phyloP scores from a whole-genome alignment of 2,113 vertebrate genomes.

The Gymnocephalus cernua region DNA sequence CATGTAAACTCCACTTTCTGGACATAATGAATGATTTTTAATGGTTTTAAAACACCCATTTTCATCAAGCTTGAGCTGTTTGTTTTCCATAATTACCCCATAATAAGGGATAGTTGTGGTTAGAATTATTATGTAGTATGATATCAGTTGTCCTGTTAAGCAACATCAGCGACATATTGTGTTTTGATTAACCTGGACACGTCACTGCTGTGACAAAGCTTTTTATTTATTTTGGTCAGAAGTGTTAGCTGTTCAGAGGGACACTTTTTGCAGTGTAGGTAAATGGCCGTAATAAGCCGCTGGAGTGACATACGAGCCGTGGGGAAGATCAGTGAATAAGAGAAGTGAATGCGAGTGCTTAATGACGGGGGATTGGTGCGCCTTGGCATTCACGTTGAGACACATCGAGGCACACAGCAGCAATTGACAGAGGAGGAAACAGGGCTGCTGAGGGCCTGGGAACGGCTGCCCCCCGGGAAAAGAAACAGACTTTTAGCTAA shows the following conservation, averaged over 20 bases:
- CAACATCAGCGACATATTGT: too few relatives aligned
- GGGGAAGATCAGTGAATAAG: constrained; percentile 50
- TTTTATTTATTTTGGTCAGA: background rate
- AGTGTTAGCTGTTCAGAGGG: background rate
- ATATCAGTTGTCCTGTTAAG: too few relatives aligned
- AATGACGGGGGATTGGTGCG: constrained; percentile 34
- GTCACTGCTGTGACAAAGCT: background rate
- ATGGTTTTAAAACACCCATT: too few relatives aligned
- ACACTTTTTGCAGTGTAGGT: constrained; percentile 58
- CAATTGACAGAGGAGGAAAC: constrained; percentile 33
- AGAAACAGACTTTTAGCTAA: background rate
- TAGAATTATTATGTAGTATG: too few relatives aligned
- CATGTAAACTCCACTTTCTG: too few relatives aligned
- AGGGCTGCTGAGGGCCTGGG: constrained; percentile 46
- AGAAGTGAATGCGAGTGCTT: constrained; percentile 59
- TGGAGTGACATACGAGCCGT: constrained; percentile 64
- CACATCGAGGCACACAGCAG: constrained; percentile 36
- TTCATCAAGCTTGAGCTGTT: too few relatives aligned
- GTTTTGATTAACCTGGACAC: too few relatives aligned
- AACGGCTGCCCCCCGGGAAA: constrained; percentile 14
- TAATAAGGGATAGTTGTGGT: too few relatives aligned
- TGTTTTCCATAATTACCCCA: too few relatives aligned
- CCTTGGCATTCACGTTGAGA: constrained; percentile 36
- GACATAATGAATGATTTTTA: too few relatives aligned
- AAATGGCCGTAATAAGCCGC: constrained; percentile 56